A percentile compares a stretch with the other conserved stretches of the same genome.
These are phyloP conservation scores for Geodia barretti DNA, from an alignment of 37 sponge, comb jelly and placozoan species.

Conservation along the genomic window DNA sequence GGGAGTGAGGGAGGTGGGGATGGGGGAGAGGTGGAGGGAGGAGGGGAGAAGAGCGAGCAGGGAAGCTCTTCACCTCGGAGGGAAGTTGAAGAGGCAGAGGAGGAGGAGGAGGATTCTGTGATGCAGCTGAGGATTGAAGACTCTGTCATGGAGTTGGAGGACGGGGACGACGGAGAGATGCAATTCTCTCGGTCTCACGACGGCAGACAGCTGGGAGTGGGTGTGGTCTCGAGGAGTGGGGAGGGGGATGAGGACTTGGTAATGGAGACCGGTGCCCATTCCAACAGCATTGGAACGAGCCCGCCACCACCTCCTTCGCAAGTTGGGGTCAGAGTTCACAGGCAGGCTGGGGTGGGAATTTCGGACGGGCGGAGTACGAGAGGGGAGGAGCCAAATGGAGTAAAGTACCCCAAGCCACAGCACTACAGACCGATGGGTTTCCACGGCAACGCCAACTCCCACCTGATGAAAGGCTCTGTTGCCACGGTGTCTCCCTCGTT, in stretches of 20 bases:
- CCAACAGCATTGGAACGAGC: background rate
- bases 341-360: background rate
- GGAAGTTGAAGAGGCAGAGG: background rate
- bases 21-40: constrained; percentile 8
- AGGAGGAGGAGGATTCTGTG: background rate
- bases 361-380: background rate
- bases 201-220: no score
- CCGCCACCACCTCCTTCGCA: background rate
- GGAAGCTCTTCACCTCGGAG: background rate
- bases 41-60: background rate
- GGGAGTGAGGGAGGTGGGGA: background rate
- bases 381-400: background rate
- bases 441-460: no score
- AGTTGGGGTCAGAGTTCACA: background rate
- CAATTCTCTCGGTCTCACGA: no score
- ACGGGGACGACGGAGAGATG: no score
- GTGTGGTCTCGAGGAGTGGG: no score
- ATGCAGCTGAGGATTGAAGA: background rate
- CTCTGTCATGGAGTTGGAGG: background rate
- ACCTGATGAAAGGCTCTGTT: no score
- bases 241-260: background rate
- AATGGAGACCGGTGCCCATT: background rate
- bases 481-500: no score
- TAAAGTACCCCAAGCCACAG: no score
- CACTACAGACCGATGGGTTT: no score